Conservation (phyloP, 2,888 invertebrate genomes). For the Tenthredo livida region DNA sequence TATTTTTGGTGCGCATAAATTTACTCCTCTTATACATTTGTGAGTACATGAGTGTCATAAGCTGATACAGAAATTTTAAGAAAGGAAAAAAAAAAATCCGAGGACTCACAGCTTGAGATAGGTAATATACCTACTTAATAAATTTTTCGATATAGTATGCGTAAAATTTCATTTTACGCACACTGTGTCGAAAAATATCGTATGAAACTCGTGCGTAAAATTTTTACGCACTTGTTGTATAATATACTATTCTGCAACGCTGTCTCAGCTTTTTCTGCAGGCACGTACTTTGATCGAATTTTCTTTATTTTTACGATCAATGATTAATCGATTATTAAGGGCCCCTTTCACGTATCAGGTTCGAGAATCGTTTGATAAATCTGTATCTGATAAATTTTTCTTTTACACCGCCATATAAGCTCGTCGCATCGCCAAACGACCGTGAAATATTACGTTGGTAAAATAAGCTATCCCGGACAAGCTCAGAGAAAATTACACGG, state of each 20-base stretch:
- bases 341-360: neutral
- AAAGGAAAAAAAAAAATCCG: no score
- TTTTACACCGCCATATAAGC: neutral
- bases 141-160: no score
- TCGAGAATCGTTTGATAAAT: slow-evolving; percentile 16
- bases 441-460: slow-evolving; percentile 34
- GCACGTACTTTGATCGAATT: neutral
- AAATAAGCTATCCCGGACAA: neutral
- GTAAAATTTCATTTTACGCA: no score
- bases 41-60: neutral
- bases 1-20: neutral
- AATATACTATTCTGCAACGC: no score
- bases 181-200: no score
- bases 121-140: no score
- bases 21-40: neutral
- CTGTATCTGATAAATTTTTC: slow-evolving; percentile 14
- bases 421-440: slow-evolving; percentile 11
- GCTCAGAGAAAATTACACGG: slow-evolving; percentile 37
- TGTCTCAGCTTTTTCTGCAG: neutral
- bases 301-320: neutral
- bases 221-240: no score
- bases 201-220: no score
- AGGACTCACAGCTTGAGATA: no score
- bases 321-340: slow-evolving; percentile 39
- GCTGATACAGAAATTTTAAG: neutral